Evolutionary conservation across 2,797 vertebrate genomes (phyloP).

Genomic region (Adrianichthys oophorus): DNA sequence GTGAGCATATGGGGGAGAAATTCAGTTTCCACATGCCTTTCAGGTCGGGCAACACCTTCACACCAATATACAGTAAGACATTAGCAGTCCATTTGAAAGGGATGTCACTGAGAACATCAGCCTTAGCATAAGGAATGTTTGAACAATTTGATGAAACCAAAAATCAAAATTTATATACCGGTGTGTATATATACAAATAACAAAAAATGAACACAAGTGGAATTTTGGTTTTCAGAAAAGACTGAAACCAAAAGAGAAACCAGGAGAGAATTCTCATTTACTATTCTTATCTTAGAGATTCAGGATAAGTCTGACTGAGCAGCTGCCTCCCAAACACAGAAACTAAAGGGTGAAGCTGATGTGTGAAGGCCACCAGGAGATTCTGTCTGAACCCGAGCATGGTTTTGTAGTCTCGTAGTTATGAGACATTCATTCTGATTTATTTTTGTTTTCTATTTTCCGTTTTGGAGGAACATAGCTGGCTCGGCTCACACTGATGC

Average conservation of each 20-base stretch:
- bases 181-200: neutral
- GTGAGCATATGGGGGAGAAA: no score
- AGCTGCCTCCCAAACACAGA: conserved; percentile 38
- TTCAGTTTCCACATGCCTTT: no score
- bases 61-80: no score
- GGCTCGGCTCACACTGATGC: conserved; percentile 34
- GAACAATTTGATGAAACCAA: no score
- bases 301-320: conserved; percentile 37
- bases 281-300: conserved; percentile 35
- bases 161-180: no score
- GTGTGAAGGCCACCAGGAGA: conserved; percentile 18
- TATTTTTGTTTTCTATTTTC: conserved; percentile 29
- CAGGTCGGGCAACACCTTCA: no score
- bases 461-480: conserved; percentile 10
- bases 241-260: no score
- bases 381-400: conserved; percentile 8
- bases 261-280: conserved; percentile 8
- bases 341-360: conserved; percentile 29
- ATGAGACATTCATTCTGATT: conserved; percentile 4
- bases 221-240: conserved; percentile 8
- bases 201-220: conserved; percentile 2
- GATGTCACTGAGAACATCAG: no score
- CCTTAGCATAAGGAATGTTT: no score
- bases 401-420: conserved; percentile 9
- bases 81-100: no score